These are phyloP conservation scores for Noctua comes DNA, from an alignment of 2,888 invertebrate genomes.

Conservation along the genomic window DNA sequence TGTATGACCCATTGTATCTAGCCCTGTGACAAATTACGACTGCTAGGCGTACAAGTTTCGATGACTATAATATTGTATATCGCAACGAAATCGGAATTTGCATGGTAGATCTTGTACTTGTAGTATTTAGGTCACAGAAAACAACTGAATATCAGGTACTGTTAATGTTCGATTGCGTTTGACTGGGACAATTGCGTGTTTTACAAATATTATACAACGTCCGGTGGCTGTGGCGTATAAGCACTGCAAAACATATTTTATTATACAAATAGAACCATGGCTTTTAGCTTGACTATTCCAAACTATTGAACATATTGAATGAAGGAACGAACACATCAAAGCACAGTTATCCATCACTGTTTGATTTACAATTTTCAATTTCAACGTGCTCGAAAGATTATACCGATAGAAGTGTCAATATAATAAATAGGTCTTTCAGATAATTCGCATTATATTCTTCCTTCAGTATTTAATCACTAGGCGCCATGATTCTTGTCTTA, in stretches of 20 bases:
- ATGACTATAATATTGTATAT: conserved; percentile 69
- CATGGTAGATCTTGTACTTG: conserved; percentile 60
- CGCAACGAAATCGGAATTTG: conserved; percentile 70
- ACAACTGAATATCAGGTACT: conserved; percentile 51
- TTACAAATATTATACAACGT: conserved; percentile 30
- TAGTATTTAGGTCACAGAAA: conserved; percentile 59
- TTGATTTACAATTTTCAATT: conserved; percentile 52
- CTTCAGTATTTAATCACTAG: conserved; percentile 57
- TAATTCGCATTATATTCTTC: conserved; percentile 53
- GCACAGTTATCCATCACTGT: conserved; percentile 46
- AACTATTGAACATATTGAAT: conserved; percentile 32
- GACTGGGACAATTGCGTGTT: conserved; percentile 37
- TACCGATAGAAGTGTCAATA: conserved; percentile 59
- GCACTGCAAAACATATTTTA: conserved; percentile 13
- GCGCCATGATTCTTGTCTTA: conserved; percentile 63
- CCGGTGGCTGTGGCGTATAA: conserved; percentile 7
- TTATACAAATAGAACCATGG: conserved; percentile 6
- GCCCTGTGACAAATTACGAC: conserved; percentile 79
- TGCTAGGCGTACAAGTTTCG: conserved; percentile 67
- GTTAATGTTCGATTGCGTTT: conserved; percentile 31
- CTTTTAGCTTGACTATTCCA: conserved; percentile 8
- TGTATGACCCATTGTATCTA: conserved; percentile 81
- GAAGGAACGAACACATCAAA: conserved; percentile 40
- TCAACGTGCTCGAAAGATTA: conserved; percentile 57
- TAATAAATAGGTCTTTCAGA: conserved; percentile 55